A percentile compares a stretch with the other conserved stretches of the same genome.
Conservation (phyloP, 1,140 invertebrate genomes). For the Bombus huntii region DNA sequence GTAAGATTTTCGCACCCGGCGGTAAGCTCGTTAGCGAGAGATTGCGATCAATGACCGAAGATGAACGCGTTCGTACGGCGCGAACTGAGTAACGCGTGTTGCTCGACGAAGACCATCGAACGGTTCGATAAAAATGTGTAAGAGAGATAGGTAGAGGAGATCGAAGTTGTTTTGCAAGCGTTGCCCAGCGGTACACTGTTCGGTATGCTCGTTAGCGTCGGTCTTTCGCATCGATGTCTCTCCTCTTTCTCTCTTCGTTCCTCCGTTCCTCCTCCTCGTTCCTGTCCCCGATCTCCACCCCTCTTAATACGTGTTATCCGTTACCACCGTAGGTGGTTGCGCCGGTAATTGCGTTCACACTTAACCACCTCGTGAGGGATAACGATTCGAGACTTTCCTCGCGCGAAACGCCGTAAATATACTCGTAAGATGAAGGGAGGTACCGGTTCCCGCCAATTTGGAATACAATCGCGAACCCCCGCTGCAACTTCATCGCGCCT, state of each 20-base stretch:
- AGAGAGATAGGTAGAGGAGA: constrained; percentile 45
- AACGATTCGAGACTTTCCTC: constrained; percentile 57
- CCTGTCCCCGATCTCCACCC: constrained; percentile 1
- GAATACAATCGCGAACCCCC: not conserved
- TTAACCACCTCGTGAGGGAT: constrained; percentile 72
- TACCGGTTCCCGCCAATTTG: constrained; percentile 30
- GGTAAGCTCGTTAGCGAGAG: constrained; percentile 79
- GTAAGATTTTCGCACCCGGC: constrained; percentile 78
- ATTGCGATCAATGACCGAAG: constrained; percentile 81
- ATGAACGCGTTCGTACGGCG: constrained; percentile 78
- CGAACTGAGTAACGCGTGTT: constrained; percentile 44
- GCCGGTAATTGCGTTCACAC: constrained; percentile 80
- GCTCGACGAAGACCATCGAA: not conserved
- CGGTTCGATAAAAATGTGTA: constrained; percentile 17
- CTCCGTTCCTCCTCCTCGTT: not conserved
- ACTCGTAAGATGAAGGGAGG: constrained; percentile 25
- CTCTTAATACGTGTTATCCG: constrained; percentile 77
- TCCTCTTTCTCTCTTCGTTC: constrained; percentile 15
- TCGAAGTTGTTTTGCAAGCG: constrained; percentile 69
- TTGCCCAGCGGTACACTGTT: constrained; percentile 54
- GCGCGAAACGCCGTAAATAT: constrained; percentile 46
- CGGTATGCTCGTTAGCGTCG: constrained; percentile 74
- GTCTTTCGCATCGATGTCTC: constrained; percentile 47
- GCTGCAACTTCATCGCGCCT: too few species aligned
- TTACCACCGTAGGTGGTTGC: constrained; percentile 78